phyloP scores from a whole-genome alignment of 2,113 vertebrate species.

The Stercorarius parasiticus region DNA sequence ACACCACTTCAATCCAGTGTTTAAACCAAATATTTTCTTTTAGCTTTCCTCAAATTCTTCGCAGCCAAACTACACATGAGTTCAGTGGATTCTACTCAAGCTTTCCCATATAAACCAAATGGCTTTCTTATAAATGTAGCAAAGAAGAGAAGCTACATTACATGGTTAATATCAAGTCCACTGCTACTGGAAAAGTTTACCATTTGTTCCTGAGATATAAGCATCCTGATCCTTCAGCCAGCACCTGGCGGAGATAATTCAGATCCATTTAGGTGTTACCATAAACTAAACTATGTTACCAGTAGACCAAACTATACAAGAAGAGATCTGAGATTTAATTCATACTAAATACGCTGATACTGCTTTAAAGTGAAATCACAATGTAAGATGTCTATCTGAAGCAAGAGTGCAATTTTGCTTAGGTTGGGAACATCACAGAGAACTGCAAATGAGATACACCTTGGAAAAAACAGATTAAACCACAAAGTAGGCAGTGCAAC shows the following conservation, averaged over 20 bases:
- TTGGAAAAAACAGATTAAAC: not conserved
- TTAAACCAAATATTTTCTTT: constrained; percentile 7
- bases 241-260: not conserved
- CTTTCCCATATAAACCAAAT: not conserved
- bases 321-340: not conserved
- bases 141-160: not conserved
- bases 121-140: not conserved
- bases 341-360: not conserved
- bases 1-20: not conserved
- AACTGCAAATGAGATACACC: not conserved
- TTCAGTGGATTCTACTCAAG: not conserved
- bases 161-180: not conserved
- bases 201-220: not conserved
- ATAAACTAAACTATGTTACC: not conserved
- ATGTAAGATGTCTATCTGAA: not conserved
- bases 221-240: not conserved
- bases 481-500: not conserved
- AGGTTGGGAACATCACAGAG: not conserved
- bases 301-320: not conserved
- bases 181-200: not conserved
- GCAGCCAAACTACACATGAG: not conserved
- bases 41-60: not conserved
- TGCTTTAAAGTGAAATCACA: not conserved
- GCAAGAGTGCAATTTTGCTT: not conserved
- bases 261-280: not conserved